Conservation (phyloP, 2,797 vertebrate species). For the Petrocephalus schoutedeni region DNA sequence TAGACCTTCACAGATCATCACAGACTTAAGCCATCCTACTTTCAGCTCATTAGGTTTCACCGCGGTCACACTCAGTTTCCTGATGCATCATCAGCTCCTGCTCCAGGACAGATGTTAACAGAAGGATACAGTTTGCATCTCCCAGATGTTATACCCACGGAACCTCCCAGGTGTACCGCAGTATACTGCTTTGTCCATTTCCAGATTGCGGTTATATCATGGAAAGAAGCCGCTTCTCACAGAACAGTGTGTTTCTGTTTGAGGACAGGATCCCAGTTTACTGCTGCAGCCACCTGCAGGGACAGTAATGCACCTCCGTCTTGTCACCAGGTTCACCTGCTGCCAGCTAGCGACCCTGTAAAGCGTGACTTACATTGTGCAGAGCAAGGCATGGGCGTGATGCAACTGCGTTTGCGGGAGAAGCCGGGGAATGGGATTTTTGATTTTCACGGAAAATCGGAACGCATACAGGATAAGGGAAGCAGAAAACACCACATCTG, state of each 20-base stretch:
- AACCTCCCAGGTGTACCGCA: neutral
- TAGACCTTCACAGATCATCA: neutral
- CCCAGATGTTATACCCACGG: neutral
- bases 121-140: neutral
- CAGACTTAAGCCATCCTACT: neutral
- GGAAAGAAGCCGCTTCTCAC: neutral
- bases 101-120: neutral
- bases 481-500: neutral
- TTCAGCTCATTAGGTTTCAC: neutral
- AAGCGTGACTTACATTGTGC: neutral
- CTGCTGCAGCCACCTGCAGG: neutral
- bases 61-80: neutral
- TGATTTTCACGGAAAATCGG: neutral
- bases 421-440: conserved; percentile 15
- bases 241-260: neutral
- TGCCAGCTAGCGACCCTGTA: neutral
- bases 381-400: neutral
- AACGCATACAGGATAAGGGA: neutral
- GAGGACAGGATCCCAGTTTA: neutral
- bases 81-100: neutral
- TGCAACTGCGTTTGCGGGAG: conserved; percentile 9
- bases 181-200: neutral
- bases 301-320: neutral
- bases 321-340: neutral
- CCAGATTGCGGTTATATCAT: neutral